A percentile compares a stretch with the other conserved stretches of the same genome.
Conservation (phyloP, 2,113 vertebrate species). For the Dermatemys mawii region DNA sequence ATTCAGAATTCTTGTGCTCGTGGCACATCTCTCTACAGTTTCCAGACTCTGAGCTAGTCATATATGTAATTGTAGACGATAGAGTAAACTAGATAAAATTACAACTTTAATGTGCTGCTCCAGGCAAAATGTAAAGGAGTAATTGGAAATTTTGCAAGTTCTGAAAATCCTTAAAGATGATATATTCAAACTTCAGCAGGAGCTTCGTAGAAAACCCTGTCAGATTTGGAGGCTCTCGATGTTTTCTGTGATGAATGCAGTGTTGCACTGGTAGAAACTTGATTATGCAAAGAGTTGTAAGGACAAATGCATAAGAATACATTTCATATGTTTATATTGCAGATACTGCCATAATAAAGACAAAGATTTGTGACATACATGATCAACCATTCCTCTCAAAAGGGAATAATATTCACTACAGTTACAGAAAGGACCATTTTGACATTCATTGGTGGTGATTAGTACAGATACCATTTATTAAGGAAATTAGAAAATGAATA, state of each 20-base stretch:
- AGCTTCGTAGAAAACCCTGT: constrained; percentile 37
- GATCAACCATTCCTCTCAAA: neutral
- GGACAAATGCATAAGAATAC: neutral
- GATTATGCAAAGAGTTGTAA: constrained; percentile 25
- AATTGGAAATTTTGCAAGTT: constrained; percentile 57
- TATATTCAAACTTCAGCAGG: constrained; percentile 21
- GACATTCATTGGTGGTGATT: neutral
- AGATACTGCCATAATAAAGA: neutral
- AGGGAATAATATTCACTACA: neutral
- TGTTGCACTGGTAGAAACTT: constrained; percentile 30
- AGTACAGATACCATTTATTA: neutral
- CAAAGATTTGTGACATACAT: neutral
- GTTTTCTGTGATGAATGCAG: constrained; percentile 48
- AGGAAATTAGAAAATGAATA: neutral
- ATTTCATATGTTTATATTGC: neutral
- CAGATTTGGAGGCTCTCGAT: constrained; percentile 54
- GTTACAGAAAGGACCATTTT: neutral
- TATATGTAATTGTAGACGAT: constrained; percentile 21
- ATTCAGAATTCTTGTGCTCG: constrained; percentile 30
- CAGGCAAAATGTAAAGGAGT: constrained; percentile 46
- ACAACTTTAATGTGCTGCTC: constrained; percentile 49
- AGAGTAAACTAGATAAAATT: constrained; percentile 52
- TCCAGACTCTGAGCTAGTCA: constrained; percentile 6
- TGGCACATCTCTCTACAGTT: constrained; percentile 16
- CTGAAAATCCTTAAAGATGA: constrained; percentile 64